Conservation (phyloP, 2,113 vertebrate species). For the Cryptoleucopteryx plumbea region DNA sequence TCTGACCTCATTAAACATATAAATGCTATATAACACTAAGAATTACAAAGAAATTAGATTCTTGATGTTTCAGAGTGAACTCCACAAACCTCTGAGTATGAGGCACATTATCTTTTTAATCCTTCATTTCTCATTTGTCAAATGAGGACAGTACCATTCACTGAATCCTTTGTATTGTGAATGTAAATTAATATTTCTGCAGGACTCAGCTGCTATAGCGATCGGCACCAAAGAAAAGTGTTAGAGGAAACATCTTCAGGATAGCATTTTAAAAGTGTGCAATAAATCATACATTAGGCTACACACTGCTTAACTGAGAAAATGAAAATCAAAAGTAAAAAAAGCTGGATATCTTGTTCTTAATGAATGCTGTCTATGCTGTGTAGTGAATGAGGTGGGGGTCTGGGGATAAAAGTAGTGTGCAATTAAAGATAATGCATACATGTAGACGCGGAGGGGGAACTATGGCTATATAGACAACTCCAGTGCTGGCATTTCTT, state of each 20-base stretch:
- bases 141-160: not conserved
- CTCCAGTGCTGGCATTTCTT: not conserved
- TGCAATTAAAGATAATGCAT: not conserved
- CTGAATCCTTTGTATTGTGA: not conserved
- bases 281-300: not conserved
- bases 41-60: not conserved
- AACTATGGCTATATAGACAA: not conserved
- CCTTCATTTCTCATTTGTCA: not conserved
- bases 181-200: not conserved
- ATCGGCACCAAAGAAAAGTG: not conserved
- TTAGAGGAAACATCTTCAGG: not conserved
- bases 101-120: not conserved
- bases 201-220: not conserved
- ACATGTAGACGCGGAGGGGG: not conserved
- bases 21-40: not conserved
- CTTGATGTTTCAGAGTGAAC: not conserved
- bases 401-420: not conserved
- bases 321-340: not conserved
- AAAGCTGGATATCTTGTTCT: not conserved
- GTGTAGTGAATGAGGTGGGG: not conserved
- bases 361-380: not conserved
- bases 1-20: not conserved
- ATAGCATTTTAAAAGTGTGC: not conserved
- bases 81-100: not conserved
- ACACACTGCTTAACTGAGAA: not conserved